These are phyloP conservation scores for Drosophila neocordata DNA, from an alignment of 1,140 invertebrate species.

Conservation along the genomic window DNA sequence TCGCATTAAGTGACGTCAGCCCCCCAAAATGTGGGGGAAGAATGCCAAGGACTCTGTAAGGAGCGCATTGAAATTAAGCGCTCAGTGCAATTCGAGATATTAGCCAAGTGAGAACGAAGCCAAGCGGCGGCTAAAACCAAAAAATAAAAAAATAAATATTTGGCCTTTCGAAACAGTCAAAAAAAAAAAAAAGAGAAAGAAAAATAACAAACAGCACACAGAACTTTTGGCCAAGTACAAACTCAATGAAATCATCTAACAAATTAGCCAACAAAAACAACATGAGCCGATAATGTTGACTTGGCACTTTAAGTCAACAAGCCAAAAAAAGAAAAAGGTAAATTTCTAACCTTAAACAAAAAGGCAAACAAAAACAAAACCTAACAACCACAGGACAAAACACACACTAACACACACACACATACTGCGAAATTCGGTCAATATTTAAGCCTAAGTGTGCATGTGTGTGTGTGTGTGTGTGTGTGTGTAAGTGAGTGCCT, in stretches of 20 bases:
- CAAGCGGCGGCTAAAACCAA: conserved; percentile 10
- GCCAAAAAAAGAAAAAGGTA: conserved; percentile 16
- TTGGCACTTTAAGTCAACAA: background rate
- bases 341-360: conserved; percentile 10
- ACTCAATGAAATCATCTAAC: conserved; percentile 7
- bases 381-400: conserved; percentile 13
- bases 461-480: conserved; percentile 17
- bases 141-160: conserved; percentile 1
- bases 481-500: conserved; percentile 10
- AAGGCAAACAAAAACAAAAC: conserved; percentile 21
- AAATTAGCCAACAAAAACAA: conserved; percentile 4
- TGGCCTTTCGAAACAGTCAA: background rate
- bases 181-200: background rate
- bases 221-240: background rate
- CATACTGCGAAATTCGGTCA: conserved; percentile 67
- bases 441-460: conserved; percentile 53
- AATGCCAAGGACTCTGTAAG: conserved; percentile 64
- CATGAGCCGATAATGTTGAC: background rate
- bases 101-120: conserved; percentile 62
- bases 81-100: conserved; percentile 64
- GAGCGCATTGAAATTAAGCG: conserved; percentile 4
- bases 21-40: conserved; percentile 27
- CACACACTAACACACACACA: background rate
- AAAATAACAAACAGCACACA: background rate
- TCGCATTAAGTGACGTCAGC: conserved; percentile 63